Percentiles rank a stretch among this genome's conserved stretches.
Conservation (phyloP, 2,113 vertebrate genomes). For the Stigmatopora argus region DNA sequence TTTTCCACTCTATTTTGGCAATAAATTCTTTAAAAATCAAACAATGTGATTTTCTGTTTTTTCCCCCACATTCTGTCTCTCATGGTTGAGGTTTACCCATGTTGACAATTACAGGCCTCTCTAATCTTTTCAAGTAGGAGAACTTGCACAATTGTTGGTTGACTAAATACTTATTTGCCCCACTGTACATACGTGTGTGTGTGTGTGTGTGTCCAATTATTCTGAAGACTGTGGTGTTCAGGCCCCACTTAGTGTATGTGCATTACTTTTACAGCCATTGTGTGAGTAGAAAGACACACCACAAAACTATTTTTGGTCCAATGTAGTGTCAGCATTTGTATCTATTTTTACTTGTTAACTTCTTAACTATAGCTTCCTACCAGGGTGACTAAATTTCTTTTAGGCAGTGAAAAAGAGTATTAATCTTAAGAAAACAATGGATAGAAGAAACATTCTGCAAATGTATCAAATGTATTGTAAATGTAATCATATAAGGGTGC, state of each 20-base stretch:
- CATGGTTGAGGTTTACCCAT: no score
- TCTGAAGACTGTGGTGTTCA: neutral
- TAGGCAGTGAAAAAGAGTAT: neutral
- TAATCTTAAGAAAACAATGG: neutral
- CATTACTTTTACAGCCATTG: conserved; percentile 5
- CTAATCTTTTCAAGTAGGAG: no score
- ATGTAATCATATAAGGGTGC: conserved; percentile 37
- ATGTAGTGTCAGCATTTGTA: neutral
- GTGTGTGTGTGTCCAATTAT: neutral
- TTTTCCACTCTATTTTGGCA: no score
- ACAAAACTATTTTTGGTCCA: neutral
- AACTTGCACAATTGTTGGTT: no score
- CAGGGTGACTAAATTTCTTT: neutral
- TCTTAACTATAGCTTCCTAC: neutral
- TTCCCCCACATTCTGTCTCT: no score
- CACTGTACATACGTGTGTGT: no score
- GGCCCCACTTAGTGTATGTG: neutral
- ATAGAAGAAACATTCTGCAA: conserved; percentile 3
- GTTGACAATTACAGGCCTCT: no score
- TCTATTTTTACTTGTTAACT: neutral
- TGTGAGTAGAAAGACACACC: neutral
- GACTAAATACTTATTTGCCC: no score
- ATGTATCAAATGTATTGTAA: conserved; percentile 3
- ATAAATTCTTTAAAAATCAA: no score
- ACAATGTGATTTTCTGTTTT: no score